These are phyloP conservation scores for Labroides dimidiatus DNA, from an alignment of 2,797 vertebrate genomes.

Conservation along the genomic window DNA sequence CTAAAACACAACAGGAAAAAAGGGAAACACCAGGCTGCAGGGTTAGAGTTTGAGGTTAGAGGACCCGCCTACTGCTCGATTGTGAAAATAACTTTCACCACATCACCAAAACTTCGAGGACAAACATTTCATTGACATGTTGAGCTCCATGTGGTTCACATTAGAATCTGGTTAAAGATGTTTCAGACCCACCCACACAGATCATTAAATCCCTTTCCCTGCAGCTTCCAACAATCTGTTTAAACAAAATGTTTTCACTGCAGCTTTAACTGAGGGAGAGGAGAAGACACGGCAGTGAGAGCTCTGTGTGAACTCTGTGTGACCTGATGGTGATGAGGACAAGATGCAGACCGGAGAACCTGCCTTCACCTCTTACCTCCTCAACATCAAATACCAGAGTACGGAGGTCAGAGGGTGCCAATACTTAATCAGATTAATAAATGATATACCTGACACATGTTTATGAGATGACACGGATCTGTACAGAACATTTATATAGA, in stretches of 20 bases:
- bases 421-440: not conserved
- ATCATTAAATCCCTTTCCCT: not conserved
- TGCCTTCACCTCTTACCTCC: slow-evolving; percentile 13
- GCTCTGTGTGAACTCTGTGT: not conserved
- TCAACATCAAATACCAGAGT: slow-evolving; percentile 17
- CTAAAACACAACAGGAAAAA: no score
- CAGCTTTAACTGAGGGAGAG: not conserved
- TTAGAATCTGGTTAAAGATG: slow-evolving; percentile 8
- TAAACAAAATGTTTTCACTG: slow-evolving; percentile 11
- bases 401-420: not conserved
- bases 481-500: no score
- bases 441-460: not conserved
- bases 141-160: slow-evolving; percentile 20
- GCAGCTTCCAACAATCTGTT: slow-evolving; percentile 12
- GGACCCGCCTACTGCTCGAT: not conserved
- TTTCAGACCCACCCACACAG: not conserved
- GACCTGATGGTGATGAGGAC: slow-evolving; percentile 3
- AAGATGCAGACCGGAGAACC: slow-evolving; percentile 15
- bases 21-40: not conserved
- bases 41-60: no score
- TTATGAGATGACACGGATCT: not conserved
- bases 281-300: slow-evolving; percentile 7
- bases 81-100: not conserved
- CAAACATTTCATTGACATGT: not conserved
- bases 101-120: slow-evolving; percentile 10